Evolutionary conservation across 2,113 vertebrate genomes (phyloP), one percentile per base, ranked within the genome.

Genomic region (Columba livia): DNA sequence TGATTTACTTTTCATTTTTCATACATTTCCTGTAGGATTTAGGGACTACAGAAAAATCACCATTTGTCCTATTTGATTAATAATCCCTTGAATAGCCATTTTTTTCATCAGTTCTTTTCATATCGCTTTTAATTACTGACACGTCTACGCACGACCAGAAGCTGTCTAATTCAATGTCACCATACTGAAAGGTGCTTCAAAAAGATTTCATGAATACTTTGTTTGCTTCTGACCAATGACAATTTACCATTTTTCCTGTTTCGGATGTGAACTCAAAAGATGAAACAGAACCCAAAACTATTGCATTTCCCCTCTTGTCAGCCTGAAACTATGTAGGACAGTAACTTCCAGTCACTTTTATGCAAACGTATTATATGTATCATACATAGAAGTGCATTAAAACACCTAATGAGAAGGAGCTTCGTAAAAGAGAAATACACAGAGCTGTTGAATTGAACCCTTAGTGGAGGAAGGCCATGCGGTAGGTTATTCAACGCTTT

Each of bases 401-500:
- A 81, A 57, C 67, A 17, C 42, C 80, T 51, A 78, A 10, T 0
- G 1, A 72, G 53, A 73, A 91, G 42, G 53, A 82, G 20, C 40
- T 60, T 79, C 5, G 3, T 75, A 6, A 8, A 44, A n/a, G 56
- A 70, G 36, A 58, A 85, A 8, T 1, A 10, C 14, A 5, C 62
- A 47, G 12, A 47, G 56, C 6, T 36, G 25, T 10, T 28, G 53
- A 21, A 66, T 32, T n/a, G 3, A 16, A 11, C 0, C 1, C 1
- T 4, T 6, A 0, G 2, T 1, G 9, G 34, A n/a, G 24, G 15
- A 24, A 29, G 44, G 21, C 53, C 6, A 0, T 3, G 32, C 16
- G 6, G 10, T 7, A 38, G 12, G 19, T 72, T 54, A 53, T 32
- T 80, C 53, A 66, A 1, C 29, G 50, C 13, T 42, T 51, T 71